phyloP scores from a whole-genome alignment of 2,888 invertebrate species.

The Caenorhabditis virilis region DNA sequence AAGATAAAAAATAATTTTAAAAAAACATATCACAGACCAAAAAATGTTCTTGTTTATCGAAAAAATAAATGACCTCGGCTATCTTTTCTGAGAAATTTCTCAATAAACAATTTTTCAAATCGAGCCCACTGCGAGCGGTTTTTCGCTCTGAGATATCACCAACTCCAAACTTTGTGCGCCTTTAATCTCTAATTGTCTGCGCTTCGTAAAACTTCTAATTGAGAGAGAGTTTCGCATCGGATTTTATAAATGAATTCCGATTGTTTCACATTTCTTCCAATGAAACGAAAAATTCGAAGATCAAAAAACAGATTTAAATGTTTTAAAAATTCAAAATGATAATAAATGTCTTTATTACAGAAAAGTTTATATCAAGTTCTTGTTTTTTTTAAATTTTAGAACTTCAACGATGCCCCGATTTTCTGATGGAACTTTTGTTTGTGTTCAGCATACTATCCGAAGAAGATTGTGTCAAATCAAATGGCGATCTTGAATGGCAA shows the following conservation, averaged over 20 bases:
- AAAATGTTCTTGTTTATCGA: constrained; percentile 1
- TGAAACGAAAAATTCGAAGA: too few species aligned
- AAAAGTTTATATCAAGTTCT: too few species aligned
- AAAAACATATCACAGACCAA: background rate
- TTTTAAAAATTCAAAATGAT: too few species aligned
- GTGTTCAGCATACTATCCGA: background rate
- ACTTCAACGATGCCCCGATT: too few species aligned
- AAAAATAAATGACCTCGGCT: background rate
- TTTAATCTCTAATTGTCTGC: constrained; percentile 17
- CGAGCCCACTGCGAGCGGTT: background rate
- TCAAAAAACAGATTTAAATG: too few species aligned
- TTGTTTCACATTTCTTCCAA: too few species aligned
- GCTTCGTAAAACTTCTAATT: too few species aligned
- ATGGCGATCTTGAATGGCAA: background rate
- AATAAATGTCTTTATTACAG: too few species aligned
- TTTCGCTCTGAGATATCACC: constrained; percentile 12
- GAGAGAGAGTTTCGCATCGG: too few species aligned
- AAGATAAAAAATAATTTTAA: background rate
- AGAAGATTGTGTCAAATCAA: background rate
- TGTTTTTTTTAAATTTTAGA: too few species aligned
- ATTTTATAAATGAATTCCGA: too few species aligned
- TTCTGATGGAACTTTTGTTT: background rate
- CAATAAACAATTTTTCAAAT: constrained; percentile 12
- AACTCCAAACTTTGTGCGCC: constrained; percentile 13
- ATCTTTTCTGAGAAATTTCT: background rate